Percentiles rank a stretch among this genome's conserved stretches.
Evolutionary conservation across 2,113 vertebrate genomes (phyloP).

Genomic region (Penelope pileata): DNA sequence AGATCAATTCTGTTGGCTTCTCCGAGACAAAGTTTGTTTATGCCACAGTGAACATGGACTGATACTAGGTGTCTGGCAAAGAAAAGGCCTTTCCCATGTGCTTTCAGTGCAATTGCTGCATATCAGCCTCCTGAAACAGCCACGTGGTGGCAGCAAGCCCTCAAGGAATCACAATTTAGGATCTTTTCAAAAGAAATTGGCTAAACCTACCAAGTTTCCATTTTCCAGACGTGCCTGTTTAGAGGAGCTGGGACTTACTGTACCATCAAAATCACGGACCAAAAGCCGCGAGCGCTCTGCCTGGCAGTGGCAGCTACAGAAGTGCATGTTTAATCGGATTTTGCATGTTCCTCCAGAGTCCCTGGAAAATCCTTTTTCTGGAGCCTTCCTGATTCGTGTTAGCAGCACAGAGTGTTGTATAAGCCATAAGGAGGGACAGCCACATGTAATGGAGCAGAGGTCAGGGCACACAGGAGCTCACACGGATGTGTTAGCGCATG

Average conservation of each 20-base stretch:
- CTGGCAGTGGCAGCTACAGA: neutral
- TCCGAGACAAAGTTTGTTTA: neutral
- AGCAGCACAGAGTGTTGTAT: neutral
- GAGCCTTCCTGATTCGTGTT: neutral
- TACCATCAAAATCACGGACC: neutral
- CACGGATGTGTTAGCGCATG: rapidly evolving
- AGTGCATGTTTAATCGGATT: neutral
- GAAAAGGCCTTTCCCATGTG: neutral
- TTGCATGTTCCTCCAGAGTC: neutral
- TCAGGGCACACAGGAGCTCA: rapidly evolving
- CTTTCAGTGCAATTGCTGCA: neutral
- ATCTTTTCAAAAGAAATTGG: neutral
- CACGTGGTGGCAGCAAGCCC: constrained; percentile 76
- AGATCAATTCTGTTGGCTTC: neutral
- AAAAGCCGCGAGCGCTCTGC: neutral
- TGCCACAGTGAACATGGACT: neutral
- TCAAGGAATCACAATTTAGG: neutral
- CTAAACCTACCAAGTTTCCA: neutral
- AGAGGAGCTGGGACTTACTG: neutral
- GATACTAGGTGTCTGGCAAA: neutral
- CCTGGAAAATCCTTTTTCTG: neutral
- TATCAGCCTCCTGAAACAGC: neutral
- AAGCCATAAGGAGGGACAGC: neutral
- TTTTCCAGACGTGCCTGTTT: constrained; percentile 4
- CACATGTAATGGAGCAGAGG: neutral